A percentile compares a stretch with the other conserved stretches of the same genome.
Evolutionary conservation across 2,113 vertebrate species (phyloP).

Genomic region (Cisticola juncidis): DNA sequence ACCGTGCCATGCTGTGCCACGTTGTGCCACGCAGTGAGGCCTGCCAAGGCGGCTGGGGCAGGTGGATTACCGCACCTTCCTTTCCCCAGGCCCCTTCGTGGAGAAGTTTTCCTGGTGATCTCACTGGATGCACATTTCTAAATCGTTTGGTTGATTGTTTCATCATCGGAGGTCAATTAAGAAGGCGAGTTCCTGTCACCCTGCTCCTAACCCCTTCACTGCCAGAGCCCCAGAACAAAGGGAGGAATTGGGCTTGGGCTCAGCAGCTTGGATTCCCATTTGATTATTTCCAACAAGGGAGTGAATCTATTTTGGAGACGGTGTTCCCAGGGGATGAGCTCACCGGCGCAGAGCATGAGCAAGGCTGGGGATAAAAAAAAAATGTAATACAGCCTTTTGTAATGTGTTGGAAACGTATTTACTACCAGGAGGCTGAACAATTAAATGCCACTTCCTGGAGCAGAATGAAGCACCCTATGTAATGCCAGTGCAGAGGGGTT

Average conservation of each 20-base stretch:
- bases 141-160: slow-evolving; percentile 56
- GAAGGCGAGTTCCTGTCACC: slow-evolving; percentile 50
- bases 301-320: slow-evolving; percentile 34
- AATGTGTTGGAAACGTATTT: slow-evolving; percentile 20
- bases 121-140: slow-evolving; percentile 64
- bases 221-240: slow-evolving; percentile 61
- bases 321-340: slow-evolving; percentile 44
- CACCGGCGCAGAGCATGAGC: background rate
- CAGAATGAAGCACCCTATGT: background rate
- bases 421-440: slow-evolving; percentile 12
- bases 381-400: slow-evolving; percentile 1
- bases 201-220: slow-evolving; percentile 33
- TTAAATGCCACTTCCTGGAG: slow-evolving; percentile 44
- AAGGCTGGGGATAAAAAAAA: background rate
- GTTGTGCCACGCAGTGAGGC: background rate
- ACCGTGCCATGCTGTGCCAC: background rate
- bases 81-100: slow-evolving; percentile 15
- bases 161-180: slow-evolving; percentile 60
- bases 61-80: slow-evolving; percentile 32
- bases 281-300: slow-evolving; percentile 47
- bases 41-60: background rate
- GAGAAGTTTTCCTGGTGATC: slow-evolving; percentile 53
- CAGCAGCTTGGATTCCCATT: slow-evolving; percentile 63
- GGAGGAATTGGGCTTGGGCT: slow-evolving; percentile 67
- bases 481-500: background rate